Evolutionary conservation across 2,797 vertebrate species (phyloP), one percentile per base, ranked within the genome.

Genomic region (Phalloptychus januarius): DNA sequence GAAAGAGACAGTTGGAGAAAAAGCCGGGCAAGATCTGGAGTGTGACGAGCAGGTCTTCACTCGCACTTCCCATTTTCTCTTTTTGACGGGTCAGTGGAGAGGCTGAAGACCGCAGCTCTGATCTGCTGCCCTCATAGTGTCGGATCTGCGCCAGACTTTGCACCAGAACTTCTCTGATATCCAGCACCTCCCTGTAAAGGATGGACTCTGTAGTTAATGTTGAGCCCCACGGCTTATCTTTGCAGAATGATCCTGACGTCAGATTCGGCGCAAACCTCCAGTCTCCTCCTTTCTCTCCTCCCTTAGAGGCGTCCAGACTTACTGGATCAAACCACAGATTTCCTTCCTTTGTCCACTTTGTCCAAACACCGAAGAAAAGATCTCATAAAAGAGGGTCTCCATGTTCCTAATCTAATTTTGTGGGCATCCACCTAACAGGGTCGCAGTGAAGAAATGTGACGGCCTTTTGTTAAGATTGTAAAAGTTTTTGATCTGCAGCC

Each of bases 1-100:
- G 95, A 93, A 99, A 99, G 44, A 99, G 96, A 89, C 97, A 99
- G 94, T 98, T 99, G 83, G 98, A 99, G 93, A 99, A 98, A 94
- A 99, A 99, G 11, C 97, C 97, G 28, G 98, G 98, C 87, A 99
- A 94, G 76, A 99, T 99, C 94, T 98, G 98, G 82, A 99, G 96
- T 67, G 97, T 97, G 88, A 99, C 97, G 88, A 98, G 93, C 95
- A 99, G 94, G 94, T 99, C 97, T 93, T 97, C 96, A 76, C 97
- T 97, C 84, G 97, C 95, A 94, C 96, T 95, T 80, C 97, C 96
- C 98, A 98, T 99, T 11, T 75, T 76, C 54, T 4, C 48, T 50
- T 13, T 77, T 44, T 16, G 31, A 48, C 42, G 12, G 58, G 46
- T 79, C 85, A 77, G 38, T 79, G 44, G 52, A 50, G 42, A 58